These are phyloP conservation scores for Leptinotarsa texana DNA, from an alignment of 1,140 invertebrate species.

Conservation along the genomic window DNA sequence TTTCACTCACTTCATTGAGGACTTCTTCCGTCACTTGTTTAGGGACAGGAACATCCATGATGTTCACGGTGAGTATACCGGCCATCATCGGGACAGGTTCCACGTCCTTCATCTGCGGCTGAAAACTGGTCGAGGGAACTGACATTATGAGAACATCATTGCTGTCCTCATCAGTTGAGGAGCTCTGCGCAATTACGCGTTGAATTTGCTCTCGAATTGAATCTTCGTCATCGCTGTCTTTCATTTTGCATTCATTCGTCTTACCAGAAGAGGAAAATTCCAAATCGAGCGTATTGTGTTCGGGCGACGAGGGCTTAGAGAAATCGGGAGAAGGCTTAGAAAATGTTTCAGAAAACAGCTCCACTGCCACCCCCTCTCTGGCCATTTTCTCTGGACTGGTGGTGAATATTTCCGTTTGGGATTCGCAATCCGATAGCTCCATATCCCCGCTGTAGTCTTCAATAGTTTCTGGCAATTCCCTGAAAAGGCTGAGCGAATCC, in stretches of 20 bases:
- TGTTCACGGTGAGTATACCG: conserved; percentile 14
- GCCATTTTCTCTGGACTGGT: conserved; percentile 28
- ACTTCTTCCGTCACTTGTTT: conserved; percentile 21
- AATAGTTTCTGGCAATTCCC: conserved; percentile 54
- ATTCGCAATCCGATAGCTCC: conserved; percentile 62
- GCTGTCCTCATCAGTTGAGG: conserved; percentile 56
- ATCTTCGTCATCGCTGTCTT: conserved; percentile 59
- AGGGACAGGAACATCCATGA: conserved; percentile 7
- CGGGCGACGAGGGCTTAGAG: conserved; percentile 36
- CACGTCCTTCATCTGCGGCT: conserved; percentile 35
- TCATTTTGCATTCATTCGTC: conserved; percentile 55
- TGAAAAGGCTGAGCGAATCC: conserved; percentile 48
- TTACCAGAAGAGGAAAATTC: conserved; percentile 44
- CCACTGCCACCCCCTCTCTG: conserved; percentile 56
- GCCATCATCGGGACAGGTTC: conserved; percentile 18
- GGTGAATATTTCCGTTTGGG: conserved; percentile 62
- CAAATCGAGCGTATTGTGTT: conserved; percentile 53
- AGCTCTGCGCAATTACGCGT: conserved; percentile 53
- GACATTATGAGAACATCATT: conserved; percentile 50
- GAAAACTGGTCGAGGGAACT: conserved; percentile 40
- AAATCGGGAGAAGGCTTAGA: conserved; percentile 49
- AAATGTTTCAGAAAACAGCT: conserved; percentile 60
- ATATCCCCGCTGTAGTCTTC: conserved; percentile 60
- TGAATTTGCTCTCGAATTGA: conserved; percentile 59
- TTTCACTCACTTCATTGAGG: neutral